Evolutionary conservation across 2,113 vertebrate species (phyloP).

Genomic region (Vidua chalybeata): DNA sequence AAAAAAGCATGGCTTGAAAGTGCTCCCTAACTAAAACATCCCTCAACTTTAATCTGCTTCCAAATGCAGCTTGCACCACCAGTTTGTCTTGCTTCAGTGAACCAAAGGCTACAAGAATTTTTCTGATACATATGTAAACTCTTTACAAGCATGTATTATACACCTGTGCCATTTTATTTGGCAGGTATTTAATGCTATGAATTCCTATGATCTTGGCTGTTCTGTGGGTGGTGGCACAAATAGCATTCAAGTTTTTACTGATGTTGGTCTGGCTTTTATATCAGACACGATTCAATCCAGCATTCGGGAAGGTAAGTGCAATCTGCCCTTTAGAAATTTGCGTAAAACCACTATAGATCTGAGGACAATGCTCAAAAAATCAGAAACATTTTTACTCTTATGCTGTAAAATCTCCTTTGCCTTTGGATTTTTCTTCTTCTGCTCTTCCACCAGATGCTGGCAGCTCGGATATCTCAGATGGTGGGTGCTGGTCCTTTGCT

Average conservation of each 20-base stretch:
- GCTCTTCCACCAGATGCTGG: not conserved
- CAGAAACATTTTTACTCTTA: not conserved
- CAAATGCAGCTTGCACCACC: not conserved
- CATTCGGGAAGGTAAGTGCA: not conserved
- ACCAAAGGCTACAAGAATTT: not conserved
- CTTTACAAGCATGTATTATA: not conserved
- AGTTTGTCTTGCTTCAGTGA: not conserved
- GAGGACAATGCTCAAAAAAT: not conserved
- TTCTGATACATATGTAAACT: not conserved
- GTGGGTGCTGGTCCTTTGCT: not conserved
- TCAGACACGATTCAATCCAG: constrained; percentile 8
- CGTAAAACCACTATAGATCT: not conserved
- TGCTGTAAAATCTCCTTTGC: not conserved
- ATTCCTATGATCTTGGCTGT: constrained; percentile 81
- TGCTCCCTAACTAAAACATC: not conserved
- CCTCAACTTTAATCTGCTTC: not conserved
- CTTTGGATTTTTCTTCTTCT: not conserved
- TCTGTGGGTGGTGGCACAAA: constrained; percentile 73
- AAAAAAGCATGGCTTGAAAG: not conserved
- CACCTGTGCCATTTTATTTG: not conserved
- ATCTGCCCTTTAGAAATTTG: not conserved
- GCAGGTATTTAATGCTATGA: constrained; percentile 82
- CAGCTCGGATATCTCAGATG: not conserved
- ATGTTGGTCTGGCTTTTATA: constrained; percentile 69
- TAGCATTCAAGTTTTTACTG: constrained; percentile 59